These are phyloP conservation scores for Synergus laeviventris DNA, from an alignment of 2,888 invertebrate species.

Conservation along the genomic window DNA sequence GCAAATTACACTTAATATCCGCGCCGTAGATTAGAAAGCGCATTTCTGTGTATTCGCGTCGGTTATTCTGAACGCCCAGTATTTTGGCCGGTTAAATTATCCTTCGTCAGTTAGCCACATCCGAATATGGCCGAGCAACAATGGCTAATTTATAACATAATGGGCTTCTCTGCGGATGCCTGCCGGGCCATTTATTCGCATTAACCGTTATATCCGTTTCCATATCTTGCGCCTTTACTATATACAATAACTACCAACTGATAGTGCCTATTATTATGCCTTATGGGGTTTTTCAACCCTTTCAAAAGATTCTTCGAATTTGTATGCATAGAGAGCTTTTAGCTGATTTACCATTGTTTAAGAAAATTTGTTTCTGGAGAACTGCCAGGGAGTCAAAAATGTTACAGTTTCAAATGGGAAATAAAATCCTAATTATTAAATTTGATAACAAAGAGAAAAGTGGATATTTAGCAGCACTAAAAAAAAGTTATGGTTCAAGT, in stretches of 20 bases:
- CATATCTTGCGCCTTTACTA: slow-evolving; percentile 55
- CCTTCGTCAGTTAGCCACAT: slow-evolving; percentile 70
- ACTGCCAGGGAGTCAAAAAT: not conserved
- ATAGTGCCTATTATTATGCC: slow-evolving; percentile 12
- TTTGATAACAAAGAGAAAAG: too few species aligned
- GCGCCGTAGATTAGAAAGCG: slow-evolving; percentile 62
- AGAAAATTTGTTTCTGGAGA: not conserved
- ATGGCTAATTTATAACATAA: slow-evolving; percentile 71
- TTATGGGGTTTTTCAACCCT: not conserved
- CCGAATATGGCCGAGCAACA: slow-evolving; percentile 64
- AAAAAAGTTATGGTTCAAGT: too few species aligned
- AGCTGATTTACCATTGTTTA: not conserved
- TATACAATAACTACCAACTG: slow-evolving; percentile 5
- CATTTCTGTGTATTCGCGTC: slow-evolving; percentile 58
- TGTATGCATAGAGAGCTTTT: not conserved
- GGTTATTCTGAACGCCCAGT: slow-evolving; percentile 50
- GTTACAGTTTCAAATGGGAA: not conserved
- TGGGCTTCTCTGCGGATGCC: slow-evolving; percentile 60
- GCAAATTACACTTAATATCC: slow-evolving; percentile 61
- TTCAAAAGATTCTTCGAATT: not conserved
- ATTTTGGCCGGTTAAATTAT: slow-evolving; percentile 67
- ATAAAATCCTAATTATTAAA: too few species aligned
- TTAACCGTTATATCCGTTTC: slow-evolving; percentile 64
- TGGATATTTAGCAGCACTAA: too few species aligned
- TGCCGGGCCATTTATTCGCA: slow-evolving; percentile 68